phyloP scores from a whole-genome alignment of 2,888 invertebrate species.

The Pegoplata infirma region DNA sequence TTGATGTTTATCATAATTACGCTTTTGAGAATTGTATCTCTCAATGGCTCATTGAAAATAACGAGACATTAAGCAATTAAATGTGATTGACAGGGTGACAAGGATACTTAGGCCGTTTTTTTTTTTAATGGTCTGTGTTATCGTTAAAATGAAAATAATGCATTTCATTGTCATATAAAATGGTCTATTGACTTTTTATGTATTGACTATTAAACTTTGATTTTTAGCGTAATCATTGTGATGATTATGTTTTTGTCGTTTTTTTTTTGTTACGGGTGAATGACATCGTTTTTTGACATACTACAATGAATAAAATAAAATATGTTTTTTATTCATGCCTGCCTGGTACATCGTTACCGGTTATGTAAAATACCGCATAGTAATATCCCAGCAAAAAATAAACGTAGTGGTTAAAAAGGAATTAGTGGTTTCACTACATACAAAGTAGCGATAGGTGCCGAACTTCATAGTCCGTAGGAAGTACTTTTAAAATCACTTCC shows the following conservation, averaged over 20 bases:
- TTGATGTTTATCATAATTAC: slow-evolving; percentile 60
- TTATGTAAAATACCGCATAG: too few species aligned
- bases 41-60: slow-evolving; percentile 61
- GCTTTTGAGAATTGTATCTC: slow-evolving; percentile 56
- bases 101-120: slow-evolving; percentile 55
- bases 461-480: too few species aligned
- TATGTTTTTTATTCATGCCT: too few species aligned
- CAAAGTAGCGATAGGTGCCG: too few species aligned
- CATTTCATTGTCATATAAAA: slow-evolving; percentile 45
- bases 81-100: slow-evolving; percentile 62
- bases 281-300: too few species aligned
- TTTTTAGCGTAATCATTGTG: slow-evolving; percentile 16
- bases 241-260: neutral
- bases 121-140: slow-evolving; percentile 18
- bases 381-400: too few species aligned
- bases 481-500: too few species aligned
- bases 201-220: slow-evolving; percentile 37
- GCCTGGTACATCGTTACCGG: too few species aligned
- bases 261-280: neutral
- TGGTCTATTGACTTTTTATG: slow-evolving; percentile 54
- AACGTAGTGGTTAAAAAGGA: too few species aligned
- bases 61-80: slow-evolving; percentile 63
- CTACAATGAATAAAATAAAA: too few species aligned
- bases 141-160: slow-evolving; percentile 19
- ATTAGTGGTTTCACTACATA: too few species aligned